These are phyloP conservation scores for Diabrotica undecimpunctata DNA, from an alignment of 1,140 invertebrate species.

Conservation along the genomic window DNA sequence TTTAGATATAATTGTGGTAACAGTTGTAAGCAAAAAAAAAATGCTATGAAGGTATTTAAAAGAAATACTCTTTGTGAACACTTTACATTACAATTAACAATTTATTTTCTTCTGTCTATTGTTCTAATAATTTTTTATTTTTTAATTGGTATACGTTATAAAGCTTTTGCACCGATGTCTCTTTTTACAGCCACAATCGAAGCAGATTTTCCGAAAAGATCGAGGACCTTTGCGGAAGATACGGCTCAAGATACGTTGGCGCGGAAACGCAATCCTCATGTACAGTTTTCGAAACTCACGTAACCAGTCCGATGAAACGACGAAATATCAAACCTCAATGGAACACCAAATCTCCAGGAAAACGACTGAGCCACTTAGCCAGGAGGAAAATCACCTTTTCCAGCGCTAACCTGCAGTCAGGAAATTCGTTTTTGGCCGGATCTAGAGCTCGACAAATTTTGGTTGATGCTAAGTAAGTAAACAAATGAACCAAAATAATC, in stretches of 20 bases:
- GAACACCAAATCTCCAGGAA: slow-evolving; percentile 61
- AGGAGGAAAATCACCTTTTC: slow-evolving; percentile 62
- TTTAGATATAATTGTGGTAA: no score
- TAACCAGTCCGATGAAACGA: slow-evolving; percentile 55
- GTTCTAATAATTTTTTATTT: not conserved
- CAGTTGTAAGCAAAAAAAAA: no score
- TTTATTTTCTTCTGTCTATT: not conserved
- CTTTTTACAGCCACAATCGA: slow-evolving; percentile 59
- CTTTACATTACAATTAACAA: not conserved
- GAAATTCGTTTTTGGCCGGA: slow-evolving; percentile 25
- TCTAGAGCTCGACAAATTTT: slow-evolving; percentile 41
- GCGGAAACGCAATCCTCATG: slow-evolving; percentile 64
- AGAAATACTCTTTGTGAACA: no score
- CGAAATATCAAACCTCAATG: slow-evolving; percentile 52
- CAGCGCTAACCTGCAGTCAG: slow-evolving; percentile 48
- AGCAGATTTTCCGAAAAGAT: slow-evolving; percentile 59
- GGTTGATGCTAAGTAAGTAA: slow-evolving; percentile 43
- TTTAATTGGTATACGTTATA: not conserved
- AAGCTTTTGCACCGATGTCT: not conserved
- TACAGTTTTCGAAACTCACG: slow-evolving; percentile 54
- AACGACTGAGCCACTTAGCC: slow-evolving; percentile 63
- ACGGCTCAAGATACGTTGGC: slow-evolving; percentile 60
- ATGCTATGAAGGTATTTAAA: no score
- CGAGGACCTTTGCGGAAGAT: slow-evolving; percentile 56
- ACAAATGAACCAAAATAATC: slow-evolving; percentile 1